A percentile compares a stretch with the other conserved stretches of the same genome.
Conservation (phyloP, 2,888 invertebrate species). For the Neria commutata region DNA sequence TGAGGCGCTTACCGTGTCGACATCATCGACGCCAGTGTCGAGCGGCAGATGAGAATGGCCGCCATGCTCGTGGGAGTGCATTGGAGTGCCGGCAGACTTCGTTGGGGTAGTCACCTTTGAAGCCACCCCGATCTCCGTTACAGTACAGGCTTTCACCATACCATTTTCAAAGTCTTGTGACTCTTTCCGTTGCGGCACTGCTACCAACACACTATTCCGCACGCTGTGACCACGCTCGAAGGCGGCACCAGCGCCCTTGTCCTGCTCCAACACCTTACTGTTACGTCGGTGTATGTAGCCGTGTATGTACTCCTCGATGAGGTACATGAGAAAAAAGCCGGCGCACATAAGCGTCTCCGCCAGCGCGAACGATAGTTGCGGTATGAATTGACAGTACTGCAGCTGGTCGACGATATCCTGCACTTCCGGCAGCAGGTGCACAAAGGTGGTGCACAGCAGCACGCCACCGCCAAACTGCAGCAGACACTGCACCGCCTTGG, state of each 20-base stretch:
- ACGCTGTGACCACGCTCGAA: slow-evolving; percentile 59
- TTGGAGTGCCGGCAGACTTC: slow-evolving; percentile 19
- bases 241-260: slow-evolving; percentile 45
- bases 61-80: slow-evolving; percentile 22
- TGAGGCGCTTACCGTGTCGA: slow-evolving; percentile 58
- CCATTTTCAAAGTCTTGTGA: too few relatives aligned
- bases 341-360: slow-evolving; percentile 76
- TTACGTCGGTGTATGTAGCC: slow-evolving; percentile 69
- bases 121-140: too few relatives aligned
- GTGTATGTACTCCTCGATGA: slow-evolving; percentile 81
- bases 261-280: slow-evolving; percentile 34
- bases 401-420: slow-evolving; percentile 70
- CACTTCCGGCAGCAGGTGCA: slow-evolving; percentile 82
- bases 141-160: background rate
- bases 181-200: background rate
- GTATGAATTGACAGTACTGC: slow-evolving; percentile 62
- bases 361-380: slow-evolving; percentile 67
- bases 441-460: slow-evolving; percentile 78
- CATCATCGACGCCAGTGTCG: slow-evolving; percentile 32
- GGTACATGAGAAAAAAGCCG: slow-evolving; percentile 79
- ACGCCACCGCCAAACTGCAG: slow-evolving; percentile 86
- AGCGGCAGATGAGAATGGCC: slow-evolving; percentile 47
- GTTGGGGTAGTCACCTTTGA: too few relatives aligned
- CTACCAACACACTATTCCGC: slow-evolving; percentile 53
- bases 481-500: slow-evolving; percentile 67